These are phyloP conservation scores for Aurelia coerulea DNA, from an alignment of 30 jellyfish, hydroid and myxozoan genomes.

Conservation along the genomic window DNA sequence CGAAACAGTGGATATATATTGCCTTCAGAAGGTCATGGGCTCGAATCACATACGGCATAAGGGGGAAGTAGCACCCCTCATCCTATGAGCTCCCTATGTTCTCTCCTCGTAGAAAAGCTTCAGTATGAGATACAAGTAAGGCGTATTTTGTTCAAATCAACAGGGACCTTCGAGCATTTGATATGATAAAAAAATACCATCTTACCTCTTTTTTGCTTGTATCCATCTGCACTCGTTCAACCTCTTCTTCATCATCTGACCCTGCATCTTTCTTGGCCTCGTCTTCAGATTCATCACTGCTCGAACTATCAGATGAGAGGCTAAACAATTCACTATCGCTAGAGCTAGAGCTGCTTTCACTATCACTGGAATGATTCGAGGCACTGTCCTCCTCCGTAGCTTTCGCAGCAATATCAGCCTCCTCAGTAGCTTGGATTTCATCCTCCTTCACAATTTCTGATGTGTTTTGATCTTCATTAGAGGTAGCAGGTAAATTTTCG, in stretches of 20 bases:
- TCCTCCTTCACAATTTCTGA: constrained; percentile 1
- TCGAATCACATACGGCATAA: too few species aligned
- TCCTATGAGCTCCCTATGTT: too few species aligned
- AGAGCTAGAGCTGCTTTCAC: constrained; percentile 11
- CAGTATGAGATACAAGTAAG: too few species aligned
- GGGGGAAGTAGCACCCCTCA: too few species aligned
- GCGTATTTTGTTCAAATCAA: too few species aligned
- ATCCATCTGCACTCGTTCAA: constrained; percentile 56
- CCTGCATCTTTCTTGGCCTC: constrained; percentile 10
- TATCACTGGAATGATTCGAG: constrained; percentile 11
- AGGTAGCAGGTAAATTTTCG: too few species aligned
- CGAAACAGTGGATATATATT: too few species aligned
- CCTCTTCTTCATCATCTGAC: constrained; percentile 41
- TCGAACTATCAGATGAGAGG: constrained; percentile 27
- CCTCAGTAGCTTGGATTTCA: not conserved
- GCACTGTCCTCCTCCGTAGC: not conserved
- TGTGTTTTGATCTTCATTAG: not conserved
- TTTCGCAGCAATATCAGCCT: not conserved
- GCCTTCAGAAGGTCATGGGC: too few species aligned
- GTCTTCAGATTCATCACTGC: constrained; percentile 36
- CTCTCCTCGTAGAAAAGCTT: too few species aligned
- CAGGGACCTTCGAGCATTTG: too few species aligned
- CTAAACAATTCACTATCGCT: constrained; percentile 41
- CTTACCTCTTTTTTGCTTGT: constrained; percentile 62
- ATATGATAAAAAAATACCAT: too few species aligned